A percentile compares a stretch with the other conserved stretches of the same genome.
phyloP scores from a whole-genome alignment of 1,140 invertebrate genomes.

The Microplitis demolitor region DNA sequence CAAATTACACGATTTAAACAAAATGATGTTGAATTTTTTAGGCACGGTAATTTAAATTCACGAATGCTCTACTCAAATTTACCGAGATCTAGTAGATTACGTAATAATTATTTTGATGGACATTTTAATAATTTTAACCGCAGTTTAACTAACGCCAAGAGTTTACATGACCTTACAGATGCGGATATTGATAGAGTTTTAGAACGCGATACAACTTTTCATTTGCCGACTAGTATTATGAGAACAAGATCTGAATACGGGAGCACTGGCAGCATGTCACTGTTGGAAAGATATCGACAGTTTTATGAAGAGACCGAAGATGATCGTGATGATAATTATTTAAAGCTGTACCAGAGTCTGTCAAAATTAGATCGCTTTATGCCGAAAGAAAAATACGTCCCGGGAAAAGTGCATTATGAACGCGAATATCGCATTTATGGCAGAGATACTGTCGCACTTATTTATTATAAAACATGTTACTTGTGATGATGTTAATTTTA shows the following conservation, averaged over 20 bases:
- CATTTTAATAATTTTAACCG: neutral
- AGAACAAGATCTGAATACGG: slow-evolving; percentile 2
- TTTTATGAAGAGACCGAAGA: slow-evolving; percentile 18
- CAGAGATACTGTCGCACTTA: slow-evolving; percentile 57
- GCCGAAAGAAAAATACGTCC: slow-evolving; percentile 41
- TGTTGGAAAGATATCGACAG: slow-evolving; percentile 18
- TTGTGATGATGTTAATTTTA: slow-evolving; percentile 48
- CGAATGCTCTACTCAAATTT: no score
- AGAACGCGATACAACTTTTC: slow-evolving; percentile 36
- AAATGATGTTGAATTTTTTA: neutral
- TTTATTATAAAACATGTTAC: slow-evolving; percentile 61
- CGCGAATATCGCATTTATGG: slow-evolving; percentile 59
- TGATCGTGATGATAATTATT: slow-evolving; percentile 42
- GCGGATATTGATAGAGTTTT: slow-evolving; percentile 49
- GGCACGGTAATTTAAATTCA: neutral
- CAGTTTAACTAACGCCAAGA: slow-evolving; percentile 41
- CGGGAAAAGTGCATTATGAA: slow-evolving; percentile 57
- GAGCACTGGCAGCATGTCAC: neutral
- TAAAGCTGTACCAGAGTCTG: slow-evolving; percentile 44
- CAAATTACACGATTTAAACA: neutral
- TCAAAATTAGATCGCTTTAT: slow-evolving; percentile 36
- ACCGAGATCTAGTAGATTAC: neutral
- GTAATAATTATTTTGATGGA: neutral
- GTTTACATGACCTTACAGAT: slow-evolving; percentile 52
- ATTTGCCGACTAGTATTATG: slow-evolving; percentile 21